These are phyloP conservation scores for Thecocarcelia acutangulata DNA, from an alignment of 2,888 invertebrate species.

Conservation along the genomic window DNA sequence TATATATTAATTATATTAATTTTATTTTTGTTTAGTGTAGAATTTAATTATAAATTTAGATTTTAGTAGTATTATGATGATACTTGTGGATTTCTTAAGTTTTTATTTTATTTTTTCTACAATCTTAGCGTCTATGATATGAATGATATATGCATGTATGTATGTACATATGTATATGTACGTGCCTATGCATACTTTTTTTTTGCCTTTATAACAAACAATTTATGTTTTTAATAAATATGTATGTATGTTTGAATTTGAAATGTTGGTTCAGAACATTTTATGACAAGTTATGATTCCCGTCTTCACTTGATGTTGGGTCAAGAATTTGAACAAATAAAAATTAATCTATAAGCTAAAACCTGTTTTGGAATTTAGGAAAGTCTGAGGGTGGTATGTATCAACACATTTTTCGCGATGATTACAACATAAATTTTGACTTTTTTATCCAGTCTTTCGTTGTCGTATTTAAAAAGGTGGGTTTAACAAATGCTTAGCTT, in stretches of 20 bases:
- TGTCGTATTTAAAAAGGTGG: too few species aligned
- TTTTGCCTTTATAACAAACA: constrained; percentile 27
- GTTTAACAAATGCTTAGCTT: too few species aligned
- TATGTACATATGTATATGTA: background rate
- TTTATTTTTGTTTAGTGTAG: constrained; percentile 32
- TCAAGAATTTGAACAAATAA: background rate
- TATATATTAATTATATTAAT: constrained; percentile 22
- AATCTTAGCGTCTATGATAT: constrained; percentile 5
- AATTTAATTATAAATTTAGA: constrained; percentile 48
- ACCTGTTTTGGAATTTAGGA: too few species aligned
- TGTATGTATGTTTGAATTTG: constrained; percentile 33
- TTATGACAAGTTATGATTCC: constrained; percentile 15
- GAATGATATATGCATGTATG: background rate
- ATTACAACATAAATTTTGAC: too few species aligned
- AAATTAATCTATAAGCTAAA: background rate
- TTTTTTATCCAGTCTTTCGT: too few species aligned
- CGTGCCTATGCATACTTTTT: too few species aligned
- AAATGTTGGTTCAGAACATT: constrained; percentile 23
- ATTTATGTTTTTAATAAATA: constrained; percentile 39
- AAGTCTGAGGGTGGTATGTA: too few species aligned
- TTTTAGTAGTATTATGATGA: constrained; percentile 46
- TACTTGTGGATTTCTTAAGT: constrained; percentile 37
- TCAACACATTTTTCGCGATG: too few species aligned
- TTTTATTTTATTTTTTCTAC: constrained; percentile 2
- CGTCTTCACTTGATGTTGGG: constrained; percentile 7